These are phyloP conservation scores for Trachymyrmex septentrionalis DNA, from an alignment of 1,140 invertebrate genomes.

Conservation along the genomic window DNA sequence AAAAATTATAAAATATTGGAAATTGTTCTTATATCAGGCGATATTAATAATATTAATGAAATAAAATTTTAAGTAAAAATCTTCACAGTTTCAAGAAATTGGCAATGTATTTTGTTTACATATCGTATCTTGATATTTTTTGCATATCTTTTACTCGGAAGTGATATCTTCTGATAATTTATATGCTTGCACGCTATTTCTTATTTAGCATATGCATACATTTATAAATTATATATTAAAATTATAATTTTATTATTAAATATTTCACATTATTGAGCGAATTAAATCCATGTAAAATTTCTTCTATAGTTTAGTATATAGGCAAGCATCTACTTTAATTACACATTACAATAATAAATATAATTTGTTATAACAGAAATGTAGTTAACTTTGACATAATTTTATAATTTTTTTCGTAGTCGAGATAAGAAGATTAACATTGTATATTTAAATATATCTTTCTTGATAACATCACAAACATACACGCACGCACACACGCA, in stretches of 20 bases:
- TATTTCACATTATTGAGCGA: background rate
- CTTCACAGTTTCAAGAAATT: background rate
- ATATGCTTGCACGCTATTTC: background rate
- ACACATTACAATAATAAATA: background rate
- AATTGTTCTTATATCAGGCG: background rate
- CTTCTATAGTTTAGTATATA: background rate
- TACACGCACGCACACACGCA: no score
- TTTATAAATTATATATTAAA: background rate
- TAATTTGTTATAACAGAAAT: background rate
- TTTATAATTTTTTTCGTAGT: background rate
- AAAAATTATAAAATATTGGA: background rate
- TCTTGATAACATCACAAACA: background rate
- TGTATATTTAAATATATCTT: background rate
- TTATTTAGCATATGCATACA: background rate
- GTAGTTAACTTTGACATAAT: background rate
- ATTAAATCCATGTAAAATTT: background rate
- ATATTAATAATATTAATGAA: background rate
- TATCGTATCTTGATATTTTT: constrained; percentile 10
- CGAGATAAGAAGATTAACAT: background rate
- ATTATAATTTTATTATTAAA: background rate
- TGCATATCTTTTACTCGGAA: constrained; percentile 12
- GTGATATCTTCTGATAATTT: constrained; percentile 35
- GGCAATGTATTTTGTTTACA: constrained; percentile 1
- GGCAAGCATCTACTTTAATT: background rate
- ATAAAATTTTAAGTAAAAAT: background rate